Base-by-base conservation (phyloP, 2,113 vertebrate genomes). In the Catagonus wagneri region DNA sequence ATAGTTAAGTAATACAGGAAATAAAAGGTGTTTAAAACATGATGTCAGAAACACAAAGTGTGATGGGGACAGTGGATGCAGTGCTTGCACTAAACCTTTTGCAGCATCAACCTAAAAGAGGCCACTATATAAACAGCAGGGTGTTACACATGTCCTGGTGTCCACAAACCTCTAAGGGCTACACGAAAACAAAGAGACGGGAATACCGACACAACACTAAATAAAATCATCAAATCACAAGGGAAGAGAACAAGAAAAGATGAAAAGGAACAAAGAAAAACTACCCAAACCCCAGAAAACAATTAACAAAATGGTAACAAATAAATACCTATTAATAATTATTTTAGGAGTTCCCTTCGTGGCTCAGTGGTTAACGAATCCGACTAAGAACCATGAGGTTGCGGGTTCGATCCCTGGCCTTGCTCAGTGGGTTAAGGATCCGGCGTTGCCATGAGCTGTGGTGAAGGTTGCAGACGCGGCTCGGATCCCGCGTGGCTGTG, bases 121-220 rank as follows among this genome's bases (percentile, higher is more conserved):
- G 39, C 69, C 23, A 12, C 34, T 72, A 22, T 39, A 72, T 14
- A 72, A 34, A 25, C 6, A 76, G 74, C 10, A 6, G 10, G 17
- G 0, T 76, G 74, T 23, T 4, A 78, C 2, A 19, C 1, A 22
- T 1, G 50, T 2, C 52, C 7, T 0, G n/a, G 52, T 0, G 4
- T 19, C 75, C 52, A 22, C 75, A 56, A n/a, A 13, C n/a, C 32
- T 34, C 11, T 4, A 14, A 34, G 13, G 22, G 60, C 22, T 0
- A 34, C 75, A 23, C 11, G 14, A 23, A 56, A 14, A 22, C 52
- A 54, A n/a, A 22, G 10, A 78, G 50, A 54, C 54, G 75, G 52
- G 54, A 56, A 34, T 23, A 22, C 75, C n/a, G 14, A 34, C 3
- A 14, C 4, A 56, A 34, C 75, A 56, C 3, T 34, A 34, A 78